A percentile compares a stretch with the other conserved stretches of the same genome.
phyloP scores from a whole-genome alignment of 2,888 invertebrate genomes.

The Scaeva pyrastri region DNA sequence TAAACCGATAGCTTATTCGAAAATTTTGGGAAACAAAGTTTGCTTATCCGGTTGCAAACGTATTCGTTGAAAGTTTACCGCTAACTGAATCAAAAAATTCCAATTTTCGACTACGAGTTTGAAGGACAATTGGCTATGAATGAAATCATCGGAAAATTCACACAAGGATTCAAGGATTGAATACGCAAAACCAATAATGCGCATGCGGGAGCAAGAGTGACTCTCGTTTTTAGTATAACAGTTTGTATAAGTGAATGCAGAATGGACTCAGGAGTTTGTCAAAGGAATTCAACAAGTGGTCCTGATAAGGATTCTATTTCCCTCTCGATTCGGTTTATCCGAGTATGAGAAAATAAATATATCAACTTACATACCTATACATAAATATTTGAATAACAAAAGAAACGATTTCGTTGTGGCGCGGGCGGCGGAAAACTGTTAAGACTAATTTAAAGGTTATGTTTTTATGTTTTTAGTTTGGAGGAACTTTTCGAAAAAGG shows the following conservation, averaged over 20 bases:
- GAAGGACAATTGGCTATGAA: constrained; percentile 40
- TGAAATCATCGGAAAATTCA: constrained; percentile 40
- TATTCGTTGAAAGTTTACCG: constrained; percentile 57
- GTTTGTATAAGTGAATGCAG: constrained; percentile 14
- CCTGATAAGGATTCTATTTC: constrained; percentile 12
- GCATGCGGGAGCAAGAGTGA: constrained; percentile 35
- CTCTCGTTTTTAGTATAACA: constrained; percentile 50
- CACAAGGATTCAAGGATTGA: not conserved
- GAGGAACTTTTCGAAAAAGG: not conserved
- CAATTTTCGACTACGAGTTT: constrained; percentile 7
- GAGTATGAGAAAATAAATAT: too few species aligned
- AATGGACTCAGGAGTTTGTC: not conserved
- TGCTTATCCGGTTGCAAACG: constrained; percentile 46
- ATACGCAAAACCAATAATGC: constrained; percentile 37
- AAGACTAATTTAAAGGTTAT: constrained; percentile 25
- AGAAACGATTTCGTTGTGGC: constrained; percentile 8
- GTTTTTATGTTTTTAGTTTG: constrained; percentile 8
- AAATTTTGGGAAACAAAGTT: too few species aligned
- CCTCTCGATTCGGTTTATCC: too few species aligned
- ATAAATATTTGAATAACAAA: constrained; percentile 29
- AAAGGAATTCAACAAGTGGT: constrained; percentile 57
- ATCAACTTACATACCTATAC: not conserved
- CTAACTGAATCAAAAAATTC: constrained; percentile 45
- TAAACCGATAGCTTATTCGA: not conserved
- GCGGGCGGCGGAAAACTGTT: not conserved